Percentiles rank a stretch among this genome's conserved stretches.
Evolutionary conservation across 2,797 vertebrate species (phyloP).

Genomic region (Myotis vivesi): DNA sequence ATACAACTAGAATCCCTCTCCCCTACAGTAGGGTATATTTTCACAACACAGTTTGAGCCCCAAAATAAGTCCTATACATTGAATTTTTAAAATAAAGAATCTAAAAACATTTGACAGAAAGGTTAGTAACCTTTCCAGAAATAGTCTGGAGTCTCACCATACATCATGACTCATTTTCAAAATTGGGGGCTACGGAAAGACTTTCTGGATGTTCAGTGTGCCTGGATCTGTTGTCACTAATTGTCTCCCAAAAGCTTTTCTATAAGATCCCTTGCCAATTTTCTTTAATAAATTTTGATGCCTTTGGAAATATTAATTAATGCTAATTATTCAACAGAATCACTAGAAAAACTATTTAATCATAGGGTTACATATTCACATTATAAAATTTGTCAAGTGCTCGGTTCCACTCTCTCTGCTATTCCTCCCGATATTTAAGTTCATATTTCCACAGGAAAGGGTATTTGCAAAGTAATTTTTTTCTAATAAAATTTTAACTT

Average conservation of each 20-base stretch:
- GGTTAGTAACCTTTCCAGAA: background rate
- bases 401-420: background rate
- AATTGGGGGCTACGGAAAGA: background rate
- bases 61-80: background rate
- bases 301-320: slow-evolving; percentile 39
- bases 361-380: background rate
- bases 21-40: background rate
- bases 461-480: slow-evolving; percentile 66
- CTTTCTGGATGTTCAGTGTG: background rate
- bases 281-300: slow-evolving; percentile 27
- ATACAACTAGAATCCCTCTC: background rate
- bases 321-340: slow-evolving; percentile 45
- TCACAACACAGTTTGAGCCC: background rate
- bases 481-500: slow-evolving; percentile 77
- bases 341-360: slow-evolving; percentile 50
- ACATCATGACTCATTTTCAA: background rate
- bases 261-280: background rate
- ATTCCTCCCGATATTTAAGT: slow-evolving; percentile 37
- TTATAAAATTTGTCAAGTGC: background rate
- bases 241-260: background rate
- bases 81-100: slow-evolving; percentile 3
- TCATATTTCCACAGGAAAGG: slow-evolving; percentile 55
- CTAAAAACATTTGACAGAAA: background rate
- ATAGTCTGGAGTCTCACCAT: background rate
- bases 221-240: background rate